Evolutionary conservation across 2,888 invertebrate species (phyloP), one percentile per base, ranked within the genome.

Genomic region (Harpagoxenus sublaevis): DNA sequence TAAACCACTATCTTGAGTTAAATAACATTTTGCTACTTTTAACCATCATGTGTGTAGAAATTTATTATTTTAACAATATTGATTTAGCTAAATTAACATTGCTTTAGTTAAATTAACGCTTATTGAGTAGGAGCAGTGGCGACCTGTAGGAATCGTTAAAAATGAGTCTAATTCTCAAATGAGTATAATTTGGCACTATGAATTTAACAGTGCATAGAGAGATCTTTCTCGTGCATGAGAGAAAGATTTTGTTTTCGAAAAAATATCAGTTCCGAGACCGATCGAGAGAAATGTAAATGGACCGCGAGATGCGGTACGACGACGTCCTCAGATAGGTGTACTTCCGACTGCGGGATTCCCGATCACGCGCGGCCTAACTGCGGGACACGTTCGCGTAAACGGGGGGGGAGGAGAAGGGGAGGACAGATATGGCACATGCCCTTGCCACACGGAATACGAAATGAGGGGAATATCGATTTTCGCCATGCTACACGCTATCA

Each of bases 381-480:
- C 48, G 39, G 60, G 60, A 39, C 79, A 81, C 60, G 71, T 79
- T 68, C 48, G 70, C 18, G 18, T 65, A 35, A 28, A 28, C 6
- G 3, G 70, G 53, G 35, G 35, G 31, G 1, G 3, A 5, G 35
- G 6, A 35, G 9, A 4, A 1, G 28, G n/a, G 28, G 68, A 83
- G 84, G 77, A 66, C 75, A 88, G 91, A 92, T 91, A 90, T 90
- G 90, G 89, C 89, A 35, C 35, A 89, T 91, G 86, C 89, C 88
- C 91, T 89, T 90, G 89, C 89, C 71, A 48, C 90, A 89, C 89
- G 90, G 93, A 92, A 92, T 93, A 91, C 91, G 90, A 88, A 93
- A 94, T 91, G 92, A 92, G 92, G 89, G 89, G 87, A 86, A 90
- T 94, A 94, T 94, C 94, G 94, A 94, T 94, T 94, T 90, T 87